Percentiles rank a stretch among this genome's conserved stretches.
phyloP scores from a whole-genome alignment of 2,888 invertebrate species.

The Eueremaeus valkanovi region DNA sequence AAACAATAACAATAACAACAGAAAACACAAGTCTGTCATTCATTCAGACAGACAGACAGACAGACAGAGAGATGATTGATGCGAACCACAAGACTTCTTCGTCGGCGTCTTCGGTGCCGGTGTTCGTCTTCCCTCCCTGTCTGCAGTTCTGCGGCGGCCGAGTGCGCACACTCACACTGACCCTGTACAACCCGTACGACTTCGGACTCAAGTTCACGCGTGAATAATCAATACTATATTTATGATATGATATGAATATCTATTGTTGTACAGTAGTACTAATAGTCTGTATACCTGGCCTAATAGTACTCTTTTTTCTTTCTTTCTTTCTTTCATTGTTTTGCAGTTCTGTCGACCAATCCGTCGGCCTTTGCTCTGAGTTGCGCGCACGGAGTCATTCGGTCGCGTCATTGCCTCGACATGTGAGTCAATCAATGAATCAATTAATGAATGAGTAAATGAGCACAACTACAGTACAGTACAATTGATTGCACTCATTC shows the following conservation, averaged over 20 bases:
- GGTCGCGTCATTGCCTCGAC: conserved; percentile 20
- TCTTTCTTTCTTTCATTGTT: no score
- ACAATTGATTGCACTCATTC: no score
- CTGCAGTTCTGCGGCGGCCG: background rate
- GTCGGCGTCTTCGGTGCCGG: background rate
- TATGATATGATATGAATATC: no score
- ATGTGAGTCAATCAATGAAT: conserved; percentile 22
- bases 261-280: no score
- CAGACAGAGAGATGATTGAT: no score
- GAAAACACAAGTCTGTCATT: no score
- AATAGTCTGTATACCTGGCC: background rate
- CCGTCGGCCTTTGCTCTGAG: conserved; percentile 28
- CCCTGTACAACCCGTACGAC: conserved; percentile 37
- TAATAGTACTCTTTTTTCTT: background rate
- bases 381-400: conserved; percentile 6
- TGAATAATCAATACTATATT: no score
- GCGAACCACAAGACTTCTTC: no score
- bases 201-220: conserved; percentile 18
- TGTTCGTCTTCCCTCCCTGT: background rate
- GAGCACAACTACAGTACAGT: no score
- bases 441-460: no score
- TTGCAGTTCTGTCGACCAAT: conserved; percentile 30
- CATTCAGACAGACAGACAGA: no score
- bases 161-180: background rate
- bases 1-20: no score